Conservation (phyloP, 2,113 vertebrate genomes). For the Ammodytes marinus region DNA sequence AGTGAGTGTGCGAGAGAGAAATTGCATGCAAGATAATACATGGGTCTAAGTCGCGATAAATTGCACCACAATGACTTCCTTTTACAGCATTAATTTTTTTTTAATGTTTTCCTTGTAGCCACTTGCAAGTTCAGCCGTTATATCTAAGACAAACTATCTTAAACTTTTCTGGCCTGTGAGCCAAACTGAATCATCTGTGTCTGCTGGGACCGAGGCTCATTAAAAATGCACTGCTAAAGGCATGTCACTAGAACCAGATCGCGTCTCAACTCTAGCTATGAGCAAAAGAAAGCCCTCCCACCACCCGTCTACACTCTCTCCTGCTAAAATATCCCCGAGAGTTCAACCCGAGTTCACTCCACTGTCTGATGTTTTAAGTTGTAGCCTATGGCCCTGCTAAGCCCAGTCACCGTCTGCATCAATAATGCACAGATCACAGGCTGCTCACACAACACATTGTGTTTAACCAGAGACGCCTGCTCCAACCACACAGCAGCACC, state of each 20-base stretch:
- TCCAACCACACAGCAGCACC: slow-evolving; percentile 31
- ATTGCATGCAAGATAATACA: too few species aligned
- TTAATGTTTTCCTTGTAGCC: slow-evolving; percentile 15
- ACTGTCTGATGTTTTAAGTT: slow-evolving; percentile 62
- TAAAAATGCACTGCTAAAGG: slow-evolving; percentile 70
- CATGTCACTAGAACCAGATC: slow-evolving; percentile 70
- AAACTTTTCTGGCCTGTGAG: slow-evolving; percentile 55
- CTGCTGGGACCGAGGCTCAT: slow-evolving; percentile 63
- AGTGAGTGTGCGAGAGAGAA: too few species aligned
- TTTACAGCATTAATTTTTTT: slow-evolving; percentile 5
- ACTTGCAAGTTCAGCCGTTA: slow-evolving; percentile 13
- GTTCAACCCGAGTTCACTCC: slow-evolving; percentile 72
- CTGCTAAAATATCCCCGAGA: slow-evolving; percentile 38
- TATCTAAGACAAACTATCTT: slow-evolving; percentile 48
- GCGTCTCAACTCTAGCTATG: slow-evolving; percentile 36
- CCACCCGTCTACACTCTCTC: slow-evolving; percentile 25
- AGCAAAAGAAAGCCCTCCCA: slow-evolving; percentile 11
- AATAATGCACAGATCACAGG: slow-evolving; percentile 75
- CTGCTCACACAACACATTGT: slow-evolving; percentile 64
- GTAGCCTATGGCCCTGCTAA: slow-evolving; percentile 59
- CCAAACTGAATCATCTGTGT: slow-evolving; percentile 70
- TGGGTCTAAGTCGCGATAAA: too few species aligned
- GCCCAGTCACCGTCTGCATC: slow-evolving; percentile 64
- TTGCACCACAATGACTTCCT: not conserved
- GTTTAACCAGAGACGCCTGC: slow-evolving; percentile 49